phyloP scores from a whole-genome alignment of 2,797 vertebrate species.

The Holocentrus rufus region DNA sequence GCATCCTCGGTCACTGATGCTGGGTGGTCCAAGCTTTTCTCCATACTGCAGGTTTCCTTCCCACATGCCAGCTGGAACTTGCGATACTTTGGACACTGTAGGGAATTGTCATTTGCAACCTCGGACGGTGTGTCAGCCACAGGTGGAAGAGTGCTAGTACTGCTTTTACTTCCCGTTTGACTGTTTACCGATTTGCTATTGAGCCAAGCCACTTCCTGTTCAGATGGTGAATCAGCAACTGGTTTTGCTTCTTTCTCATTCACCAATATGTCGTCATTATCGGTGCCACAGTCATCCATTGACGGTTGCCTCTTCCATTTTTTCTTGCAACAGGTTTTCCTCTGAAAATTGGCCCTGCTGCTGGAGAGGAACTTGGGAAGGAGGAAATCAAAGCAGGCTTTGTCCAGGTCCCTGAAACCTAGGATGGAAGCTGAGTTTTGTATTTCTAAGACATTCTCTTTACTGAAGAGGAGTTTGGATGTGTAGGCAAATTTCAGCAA shows the following conservation, averaged over 20 bases:
- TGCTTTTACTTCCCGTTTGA: conserved; percentile 53
- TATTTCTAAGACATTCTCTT: conserved; percentile 91
- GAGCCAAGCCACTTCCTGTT: conserved; percentile 73
- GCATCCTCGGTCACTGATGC: conserved; percentile 27
- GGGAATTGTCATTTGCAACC: conserved; percentile 66
- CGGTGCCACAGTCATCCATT: conserved; percentile 17
- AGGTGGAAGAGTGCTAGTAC: conserved; percentile 44
- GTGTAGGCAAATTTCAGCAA: conserved; percentile 96
- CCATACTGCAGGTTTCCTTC: conserved; percentile 65
- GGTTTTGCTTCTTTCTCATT: conserved; percentile 79
- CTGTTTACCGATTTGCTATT: conserved; percentile 54
- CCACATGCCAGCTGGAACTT: conserved; percentile 93
- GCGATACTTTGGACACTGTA: conserved; percentile 90
- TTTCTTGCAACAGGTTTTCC: conserved; percentile 84
- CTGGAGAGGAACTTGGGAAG: conserved; percentile 89
- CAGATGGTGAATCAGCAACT: conserved; percentile 70
- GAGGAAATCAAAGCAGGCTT: conserved; percentile 94
- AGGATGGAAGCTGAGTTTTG: conserved; percentile 86
- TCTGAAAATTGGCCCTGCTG: conserved; percentile 67
- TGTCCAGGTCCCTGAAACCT: conserved; percentile 90
- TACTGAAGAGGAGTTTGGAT: conserved; percentile 90
- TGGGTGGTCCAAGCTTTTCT: conserved; percentile 42
- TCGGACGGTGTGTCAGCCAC: conserved; percentile 18
- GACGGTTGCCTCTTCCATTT: conserved; percentile 69
- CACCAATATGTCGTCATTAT: conserved; percentile 45